phyloP scores from a whole-genome alignment of 2,797 vertebrate genomes.

The Tangara arthus region DNA sequence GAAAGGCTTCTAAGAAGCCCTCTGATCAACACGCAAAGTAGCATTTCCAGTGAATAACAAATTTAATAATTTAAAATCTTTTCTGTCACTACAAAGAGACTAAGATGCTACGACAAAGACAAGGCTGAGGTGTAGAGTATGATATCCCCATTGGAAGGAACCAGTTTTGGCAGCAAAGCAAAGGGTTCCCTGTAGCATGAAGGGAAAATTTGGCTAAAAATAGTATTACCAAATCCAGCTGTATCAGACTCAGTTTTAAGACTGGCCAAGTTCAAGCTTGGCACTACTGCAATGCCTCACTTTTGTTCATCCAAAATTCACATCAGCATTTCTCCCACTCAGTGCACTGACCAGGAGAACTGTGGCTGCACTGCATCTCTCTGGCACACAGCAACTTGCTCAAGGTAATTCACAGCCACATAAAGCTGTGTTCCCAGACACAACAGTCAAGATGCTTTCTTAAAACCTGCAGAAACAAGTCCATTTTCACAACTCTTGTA shows the following conservation, averaged over 20 bases:
- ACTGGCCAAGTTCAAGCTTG: not conserved
- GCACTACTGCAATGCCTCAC: not conserved
- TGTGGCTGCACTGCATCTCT: rapidly evolving
- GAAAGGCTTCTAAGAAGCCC: not conserved
- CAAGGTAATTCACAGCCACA: not conserved
- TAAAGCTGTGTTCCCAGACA: not conserved
- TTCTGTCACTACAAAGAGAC: not conserved
- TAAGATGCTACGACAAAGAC: not conserved
- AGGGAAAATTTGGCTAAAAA: not conserved
- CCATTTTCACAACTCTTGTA: not conserved
- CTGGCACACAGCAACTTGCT: not conserved
- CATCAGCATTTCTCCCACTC: not conserved
- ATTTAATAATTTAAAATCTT: not conserved
- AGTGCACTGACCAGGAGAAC: not conserved
- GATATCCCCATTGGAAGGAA: not conserved
- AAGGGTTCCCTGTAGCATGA: not conserved
- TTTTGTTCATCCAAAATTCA: not conserved
- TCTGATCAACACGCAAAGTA: not conserved
- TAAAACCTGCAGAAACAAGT: not conserved
- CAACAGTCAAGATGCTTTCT: not conserved
- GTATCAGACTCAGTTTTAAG: not conserved
- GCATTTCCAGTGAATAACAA: not conserved
- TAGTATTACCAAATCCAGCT: not conserved
- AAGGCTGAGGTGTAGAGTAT: not conserved
- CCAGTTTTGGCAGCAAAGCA: not conserved